Base-by-base conservation (phyloP, 2,888 invertebrate species). In the Microplitis manilae region DNA sequence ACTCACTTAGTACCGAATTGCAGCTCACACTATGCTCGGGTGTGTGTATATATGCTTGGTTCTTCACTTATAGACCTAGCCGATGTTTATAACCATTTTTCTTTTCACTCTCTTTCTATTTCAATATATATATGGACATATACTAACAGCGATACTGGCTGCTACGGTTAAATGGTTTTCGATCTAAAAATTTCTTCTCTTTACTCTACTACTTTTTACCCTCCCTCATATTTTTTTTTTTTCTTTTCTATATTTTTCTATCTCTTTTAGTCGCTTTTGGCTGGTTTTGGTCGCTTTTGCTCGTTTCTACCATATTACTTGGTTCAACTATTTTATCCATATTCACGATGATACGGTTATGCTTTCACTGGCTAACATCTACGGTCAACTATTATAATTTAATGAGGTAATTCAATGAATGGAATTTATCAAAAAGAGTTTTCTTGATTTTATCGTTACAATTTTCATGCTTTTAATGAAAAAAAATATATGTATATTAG, bases 291-390 rank as follows among this genome's bases (percentile, higher is more conserved):
- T 30, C 30, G 30, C 30, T 30, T 30, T 30, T 30, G 30, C 30
- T 30, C 30, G 30, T 30, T 40, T n/a, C 17, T 38, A 39, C 30
- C 72, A 61, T 50, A 73, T 5, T 59, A 50, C 67, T 39, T 72
- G 80, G 30, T 30, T 30, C 77, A 73, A 77, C 68, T 77, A 79
- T 80, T 81, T 81, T 79, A 80, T 82, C 82, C 71, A 76, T 80
- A 73, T 77, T 65, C 79, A 75, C 59, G 30, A 81, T 79, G 76
- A 77, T 83, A 84, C 81, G 85, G 84, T 86, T 86, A 85, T 83
- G 80, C 80, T 72, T 75, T 67, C 17, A n/a, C 65, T 13, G 17
- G 59, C 38, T 61, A 68, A 41, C 68, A 17, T 7, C 68, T 73
- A 67, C 61, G 68, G 76, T 76, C 73, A 61, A 79, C 61, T 77